Base-by-base conservation (phyloP, 2,113 vertebrate genomes). In the Entelurus aequoreus region DNA sequence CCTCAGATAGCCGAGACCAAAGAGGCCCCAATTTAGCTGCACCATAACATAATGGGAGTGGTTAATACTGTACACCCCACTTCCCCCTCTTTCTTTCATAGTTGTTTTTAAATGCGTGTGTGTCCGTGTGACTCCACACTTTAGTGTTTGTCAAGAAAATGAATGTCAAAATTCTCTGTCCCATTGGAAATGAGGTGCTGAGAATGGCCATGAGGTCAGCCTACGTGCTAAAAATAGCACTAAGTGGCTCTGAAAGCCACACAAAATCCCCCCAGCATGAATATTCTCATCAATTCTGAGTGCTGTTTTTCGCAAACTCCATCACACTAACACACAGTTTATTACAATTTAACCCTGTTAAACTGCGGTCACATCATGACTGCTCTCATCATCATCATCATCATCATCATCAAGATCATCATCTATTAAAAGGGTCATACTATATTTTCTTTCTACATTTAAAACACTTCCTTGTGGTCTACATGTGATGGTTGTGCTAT, bases 171-270 rank as follows among this genome's bases (percentile, higher is more conserved):
- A 79, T 69, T 75, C 46, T 75, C 60, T 62, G 63, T 79, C 79
- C 75, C 76, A 59, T 16, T 59, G 71, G 71, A 77, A 66, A 54
- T 68, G 60, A 72, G 65, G 83, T 83, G 76, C 77, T 60, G 66
- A 72, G 60, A 64, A 63, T 65, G 65, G 67, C 71, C 37, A 12
- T 52, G 79, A 83, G 86, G 84, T 87, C 83, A 78, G 69, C 60
- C 44, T 37, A 63, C 55, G 51, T 4, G 35, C 86, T 80, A 89
- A 87, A 86, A 88, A 88, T 90, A 90, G 80, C 71, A 67, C 11
- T 38, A 60, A 80, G 72, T 68, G 71, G 68, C 62, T 82, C 62
- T 71, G 49, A 40, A 68, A 78, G 60, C 73, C 65, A 53, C 58
- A 78, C 49, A 74, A 78, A 79, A 80, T 72, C 72, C 77, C 74